A percentile compares a stretch with the other conserved stretches of the same genome.
Evolutionary conservation across 2,888 invertebrate genomes (phyloP).

Genomic region (Phortica okadai): DNA sequence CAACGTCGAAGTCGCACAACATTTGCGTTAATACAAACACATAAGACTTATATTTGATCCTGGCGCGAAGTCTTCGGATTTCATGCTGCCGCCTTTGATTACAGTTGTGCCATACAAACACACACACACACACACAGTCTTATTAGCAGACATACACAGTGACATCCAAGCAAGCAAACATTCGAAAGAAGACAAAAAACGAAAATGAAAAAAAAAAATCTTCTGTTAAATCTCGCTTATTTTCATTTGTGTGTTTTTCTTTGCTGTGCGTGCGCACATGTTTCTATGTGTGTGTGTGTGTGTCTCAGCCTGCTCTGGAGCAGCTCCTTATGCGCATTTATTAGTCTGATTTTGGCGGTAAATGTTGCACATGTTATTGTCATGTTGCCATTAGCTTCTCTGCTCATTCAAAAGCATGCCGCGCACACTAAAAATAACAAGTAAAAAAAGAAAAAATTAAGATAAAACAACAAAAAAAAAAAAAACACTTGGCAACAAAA

Average conservation of each 20-base stretch:
- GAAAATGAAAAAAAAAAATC: not conserved
- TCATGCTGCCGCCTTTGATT: slow-evolving; percentile 59
- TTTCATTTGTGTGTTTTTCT: slow-evolving; percentile 30
- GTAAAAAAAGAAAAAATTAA: not conserved
- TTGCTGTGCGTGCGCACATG: slow-evolving; percentile 54
- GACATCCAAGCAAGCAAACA: slow-evolving; percentile 16
- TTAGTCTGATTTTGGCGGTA: slow-evolving; percentile 51
- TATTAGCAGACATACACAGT: not conserved
- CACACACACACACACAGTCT: slow-evolving; percentile 11
- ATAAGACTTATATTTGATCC: not conserved
- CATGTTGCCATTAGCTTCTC: slow-evolving; percentile 60
- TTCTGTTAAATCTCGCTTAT: not conserved
- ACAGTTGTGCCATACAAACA: slow-evolving; percentile 44
- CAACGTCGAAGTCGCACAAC: not conserved
- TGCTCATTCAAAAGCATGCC: not conserved
- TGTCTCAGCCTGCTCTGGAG: slow-evolving; percentile 20
- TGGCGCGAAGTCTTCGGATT: not conserved
- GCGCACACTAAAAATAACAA: not conserved
- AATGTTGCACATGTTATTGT: slow-evolving; percentile 63
- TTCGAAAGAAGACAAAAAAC: not conserved
- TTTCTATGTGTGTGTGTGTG: slow-evolving; percentile 36
- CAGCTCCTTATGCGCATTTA: slow-evolving; percentile 35
- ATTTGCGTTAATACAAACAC: not conserved
- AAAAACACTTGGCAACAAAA: not conserved
- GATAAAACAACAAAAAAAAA: not conserved